Evolutionary conservation across 2,797 vertebrate species (phyloP), one percentile per base, ranked within the genome.

Genomic region (Acrossocheilus wenchowensis): DNA sequence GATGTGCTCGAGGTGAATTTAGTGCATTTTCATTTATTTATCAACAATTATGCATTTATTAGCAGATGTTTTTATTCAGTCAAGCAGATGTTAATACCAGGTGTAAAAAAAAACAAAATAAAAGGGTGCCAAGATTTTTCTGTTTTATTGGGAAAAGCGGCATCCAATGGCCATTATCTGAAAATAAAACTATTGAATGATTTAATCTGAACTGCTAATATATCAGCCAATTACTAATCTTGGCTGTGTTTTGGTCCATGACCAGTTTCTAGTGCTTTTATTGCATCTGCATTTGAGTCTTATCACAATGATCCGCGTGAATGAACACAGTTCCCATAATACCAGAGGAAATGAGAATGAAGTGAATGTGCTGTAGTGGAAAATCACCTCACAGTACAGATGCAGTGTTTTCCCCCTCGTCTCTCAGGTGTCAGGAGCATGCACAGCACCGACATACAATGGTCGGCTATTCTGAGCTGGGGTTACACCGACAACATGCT

Each of bases 401-500:
- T 64, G 14, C 54, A 45, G 19, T 77, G 30, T 85, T 68, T 68
- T 85, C 52, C 23, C 1, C 2, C 10, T 82, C 0, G 23, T 85
- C 62, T 81, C 26, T 39, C 79, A 99, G 98, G 98, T 30, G 98
- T 99, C 83, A 96, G 98, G 89, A 99, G 98, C 93, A 99, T 99
- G 98, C 98, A 99, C 94, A 99, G 96, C 62, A 99, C 98, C 0
- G 98, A 99, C 92, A 99, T 99, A 91, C 98, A 99, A 94, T 99
- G 98, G 98, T 99, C 98, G 0, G 98, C 98, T 36, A 99, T 99
- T 91, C 93, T 99, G 91, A 99, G 98, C 94, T 99, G 98, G 98
- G 97, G 98, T 4, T 99, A 99, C n/a, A 95, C 95, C 0, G 98
- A 99, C 92, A 99, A 99, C 94, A 97, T 98, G 88, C 91, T 99